Evolutionary conservation across 2,797 vertebrate genomes (phyloP), one percentile per base, ranked within the genome.

Genomic region (Xenops minutus): DNA sequence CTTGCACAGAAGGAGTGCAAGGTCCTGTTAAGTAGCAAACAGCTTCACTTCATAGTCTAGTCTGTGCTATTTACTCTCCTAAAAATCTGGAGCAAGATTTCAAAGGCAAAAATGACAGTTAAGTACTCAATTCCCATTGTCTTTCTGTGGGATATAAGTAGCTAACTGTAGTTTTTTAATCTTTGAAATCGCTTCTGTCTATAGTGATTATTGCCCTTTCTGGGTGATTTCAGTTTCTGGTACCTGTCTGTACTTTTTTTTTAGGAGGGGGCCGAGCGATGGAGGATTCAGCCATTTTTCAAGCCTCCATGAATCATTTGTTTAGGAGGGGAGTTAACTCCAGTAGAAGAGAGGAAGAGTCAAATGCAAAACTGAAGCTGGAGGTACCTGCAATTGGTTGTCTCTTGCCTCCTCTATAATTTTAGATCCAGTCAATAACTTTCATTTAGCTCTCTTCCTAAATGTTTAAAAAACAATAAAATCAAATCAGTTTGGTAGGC

Each of bases 281-380:
- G 96, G 96, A 96, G 97, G 92, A 97, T 93, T 96, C 97, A 97
- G 68, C 97, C 95, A 96, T 97, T 97, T 97, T 97, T 97, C 97
- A 97, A 97, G 96, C 97, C 96, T 97, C 97, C 95, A 96, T 96
- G 96, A 97, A 93, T 97, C 95, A 73, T 96, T 97, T 97, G 97
- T 97, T 97, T 97, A 97, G 97, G 97, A 96, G 96, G 97, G 94
- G 96, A 97, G 84, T 97, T 97, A 93, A 86, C 97, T 97, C 96
- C 96, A 96, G 63, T 97, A 97, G 97, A 97, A 97, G 97, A 97
- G 95, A 97, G 97, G 95, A 97, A 94, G 96, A 97, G 85, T 95
- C 95, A 97, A 93, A 80, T 93, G 93, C 96, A 97, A 93, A 94
- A 95, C 77, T 97, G 96, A 92, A 97, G 89, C 96, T 98, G 94